phyloP scores from a whole-genome alignment of 2,888 invertebrate genomes.

The Luperina testacea region DNA sequence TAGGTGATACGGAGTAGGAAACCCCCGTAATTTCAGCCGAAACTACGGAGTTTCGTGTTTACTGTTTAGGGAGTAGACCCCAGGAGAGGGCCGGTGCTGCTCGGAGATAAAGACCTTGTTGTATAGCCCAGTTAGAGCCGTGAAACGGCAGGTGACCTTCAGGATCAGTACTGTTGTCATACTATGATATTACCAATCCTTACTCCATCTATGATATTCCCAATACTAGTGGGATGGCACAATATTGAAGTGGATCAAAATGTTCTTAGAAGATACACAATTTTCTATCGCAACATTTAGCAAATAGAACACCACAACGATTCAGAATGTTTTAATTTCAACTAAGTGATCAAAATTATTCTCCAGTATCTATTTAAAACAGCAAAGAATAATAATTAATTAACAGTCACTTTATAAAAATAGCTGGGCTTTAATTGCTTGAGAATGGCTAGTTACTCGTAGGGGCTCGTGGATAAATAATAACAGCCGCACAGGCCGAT shows the following conservation, averaged over 20 bases:
- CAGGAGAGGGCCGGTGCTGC: not conserved
- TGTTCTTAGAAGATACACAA: not conserved
- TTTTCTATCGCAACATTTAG: not conserved
- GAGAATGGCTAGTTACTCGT: conserved; percentile 11
- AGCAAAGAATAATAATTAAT: conserved; percentile 5
- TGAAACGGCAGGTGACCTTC: not conserved
- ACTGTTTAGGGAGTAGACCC: not conserved
- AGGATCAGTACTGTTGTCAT: not conserved
- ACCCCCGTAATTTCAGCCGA: not conserved
- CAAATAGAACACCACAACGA: not conserved
- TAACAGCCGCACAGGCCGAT: too few relatives aligned
- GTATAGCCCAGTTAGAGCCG: not conserved
- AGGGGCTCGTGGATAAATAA: too few relatives aligned
- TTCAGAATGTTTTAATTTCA: too few relatives aligned
- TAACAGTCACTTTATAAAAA: conserved; percentile 12
- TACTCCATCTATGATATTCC: not conserved
- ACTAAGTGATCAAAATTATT: not conserved
- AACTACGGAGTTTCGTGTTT: not conserved
- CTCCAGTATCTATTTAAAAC: conserved; percentile 13
- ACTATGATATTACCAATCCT: not conserved
- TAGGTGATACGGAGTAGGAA: not conserved
- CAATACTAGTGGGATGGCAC: not conserved
- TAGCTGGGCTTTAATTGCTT: conserved; percentile 20
- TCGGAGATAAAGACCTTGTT: not conserved
- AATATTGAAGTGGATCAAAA: not conserved